Percentiles rank a stretch among this genome's conserved stretches.
phyloP scores from a whole-genome alignment of 1,140 invertebrate genomes.

The Nephila pilipes region DNA sequence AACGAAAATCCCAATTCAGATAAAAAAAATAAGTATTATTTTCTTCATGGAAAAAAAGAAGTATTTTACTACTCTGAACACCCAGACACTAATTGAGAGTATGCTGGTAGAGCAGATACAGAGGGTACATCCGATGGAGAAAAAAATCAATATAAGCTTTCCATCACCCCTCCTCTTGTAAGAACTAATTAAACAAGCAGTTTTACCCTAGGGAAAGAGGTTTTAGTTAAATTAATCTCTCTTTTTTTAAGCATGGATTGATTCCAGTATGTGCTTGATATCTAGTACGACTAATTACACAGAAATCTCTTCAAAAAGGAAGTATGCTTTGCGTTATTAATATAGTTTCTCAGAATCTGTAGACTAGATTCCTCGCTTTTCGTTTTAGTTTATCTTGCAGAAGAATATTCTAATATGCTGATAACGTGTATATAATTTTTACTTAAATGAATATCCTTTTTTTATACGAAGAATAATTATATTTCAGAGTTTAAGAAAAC shows the following conservation, averaged over 20 bases:
- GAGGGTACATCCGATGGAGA: background rate
- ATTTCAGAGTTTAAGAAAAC: no score
- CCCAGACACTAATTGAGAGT: background rate
- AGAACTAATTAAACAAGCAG: constrained; percentile 37
- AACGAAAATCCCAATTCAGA: no score
- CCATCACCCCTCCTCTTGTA: background rate
- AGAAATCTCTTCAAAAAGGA: background rate
- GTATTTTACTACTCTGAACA: background rate
- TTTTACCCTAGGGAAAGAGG: background rate
- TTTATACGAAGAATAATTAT: no score
- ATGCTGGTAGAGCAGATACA: background rate
- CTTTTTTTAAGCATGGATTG: background rate
- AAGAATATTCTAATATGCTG: background rate
- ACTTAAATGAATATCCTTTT: no score
- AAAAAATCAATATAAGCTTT: constrained; percentile 32
- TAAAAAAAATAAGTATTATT: no score
- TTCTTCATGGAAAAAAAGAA: background rate
- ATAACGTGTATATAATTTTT: no score
- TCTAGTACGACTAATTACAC: background rate
- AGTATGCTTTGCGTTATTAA: background rate
- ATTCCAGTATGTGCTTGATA: background rate
- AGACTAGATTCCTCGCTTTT: background rate
- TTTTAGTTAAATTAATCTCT: background rate
- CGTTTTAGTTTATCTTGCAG: background rate
- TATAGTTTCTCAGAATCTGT: background rate